Evolutionary conservation across 2,113 vertebrate species (phyloP).

Genomic region (Neodon shergylaensis): DNA sequence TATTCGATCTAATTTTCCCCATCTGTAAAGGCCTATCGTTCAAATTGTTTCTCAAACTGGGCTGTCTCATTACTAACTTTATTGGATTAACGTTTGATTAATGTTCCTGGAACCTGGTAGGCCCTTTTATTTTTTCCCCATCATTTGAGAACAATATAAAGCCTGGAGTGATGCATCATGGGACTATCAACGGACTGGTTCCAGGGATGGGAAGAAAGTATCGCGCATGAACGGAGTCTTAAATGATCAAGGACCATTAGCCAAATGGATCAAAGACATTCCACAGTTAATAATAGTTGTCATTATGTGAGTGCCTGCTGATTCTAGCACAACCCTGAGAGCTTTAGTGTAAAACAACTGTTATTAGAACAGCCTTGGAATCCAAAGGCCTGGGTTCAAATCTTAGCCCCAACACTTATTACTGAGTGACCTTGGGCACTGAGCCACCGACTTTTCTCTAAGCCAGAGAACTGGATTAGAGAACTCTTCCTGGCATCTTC

Average conservation of each 20-base stretch:
- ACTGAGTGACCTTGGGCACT: not conserved
- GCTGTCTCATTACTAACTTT: constrained; percentile 65
- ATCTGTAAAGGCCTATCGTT: constrained; percentile 48
- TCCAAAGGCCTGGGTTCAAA: constrained; percentile 56
- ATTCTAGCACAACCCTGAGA: not conserved
- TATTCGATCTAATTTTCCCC: constrained; percentile 58
- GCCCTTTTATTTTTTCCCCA: not conserved
- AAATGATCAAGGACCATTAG: constrained; percentile 28
- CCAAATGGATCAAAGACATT: constrained; percentile 47
- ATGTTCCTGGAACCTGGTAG: not conserved
- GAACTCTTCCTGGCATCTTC: not conserved
- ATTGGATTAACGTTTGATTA: constrained; percentile 75
- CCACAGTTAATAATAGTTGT: constrained; percentile 38
- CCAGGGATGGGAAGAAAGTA: constrained; percentile 26
- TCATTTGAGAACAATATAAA: constrained; percentile 53
- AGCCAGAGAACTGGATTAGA: not conserved
- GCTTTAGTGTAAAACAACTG: constrained; percentile 26
- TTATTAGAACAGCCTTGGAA: constrained; percentile 34
- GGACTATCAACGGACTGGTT: constrained; percentile 2
- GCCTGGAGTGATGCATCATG: not conserved
- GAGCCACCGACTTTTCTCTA: constrained; percentile 32
- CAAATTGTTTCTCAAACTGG: constrained; percentile 64
- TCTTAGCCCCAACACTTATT: constrained; percentile 27
- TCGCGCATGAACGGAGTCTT: not conserved
- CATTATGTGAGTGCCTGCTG: constrained; percentile 45